Base-by-base conservation (phyloP, 2,888 invertebrate genomes). In the Entomobrya proxima region DNA sequence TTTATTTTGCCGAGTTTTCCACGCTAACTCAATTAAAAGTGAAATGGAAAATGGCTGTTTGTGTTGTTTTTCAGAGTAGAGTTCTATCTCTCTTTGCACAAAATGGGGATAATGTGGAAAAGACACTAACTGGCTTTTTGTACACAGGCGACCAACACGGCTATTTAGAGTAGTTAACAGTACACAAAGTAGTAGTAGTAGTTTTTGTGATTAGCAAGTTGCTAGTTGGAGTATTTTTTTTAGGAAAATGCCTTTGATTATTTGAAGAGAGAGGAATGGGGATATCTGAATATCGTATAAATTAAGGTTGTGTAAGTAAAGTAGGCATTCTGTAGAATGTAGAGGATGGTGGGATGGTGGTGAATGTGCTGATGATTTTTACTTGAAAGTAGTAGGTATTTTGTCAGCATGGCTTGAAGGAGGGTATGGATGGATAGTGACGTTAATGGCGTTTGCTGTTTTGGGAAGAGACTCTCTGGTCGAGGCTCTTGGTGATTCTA, bases 21-120 rank as follows among this genome's bases (percentile, higher is more conserved):
- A 88, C 86, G 88, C 90, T 90, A 90, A 90, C 90, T 90, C 90
- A 90, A 90, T 90, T 90, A 90, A 89, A 89, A 89, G 87, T 88
- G 76, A 86, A 87, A 88, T 88, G 86, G 87, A 83, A 88, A 88
- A 88, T 87, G 87, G 87, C 80, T 89, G 89, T 89, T 89, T 89
- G n/a, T n/a, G 88, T 87, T 87, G 88, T 87, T 88, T 37, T 24
- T 55, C 21, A 75, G 55, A 74, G 50, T 24, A 52, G 61, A 13
- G 27, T n/a, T 13, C 21, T 9, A 21, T 52, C 7, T n/a, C 52
- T 13, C 7, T 18, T 1, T 18, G 21, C 52, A 52, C 47, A 47
- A 24, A n/a, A 58, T 15, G 18, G 35, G 40, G 37, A 58, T 11
- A 58, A 32, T 6, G 6, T 24, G 58, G 30, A 37, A 67, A 40